Evolutionary conservation across 1,140 invertebrate genomes (phyloP), one percentile per base, ranked within the genome.

Genomic region (Procambarus clarkii): DNA sequence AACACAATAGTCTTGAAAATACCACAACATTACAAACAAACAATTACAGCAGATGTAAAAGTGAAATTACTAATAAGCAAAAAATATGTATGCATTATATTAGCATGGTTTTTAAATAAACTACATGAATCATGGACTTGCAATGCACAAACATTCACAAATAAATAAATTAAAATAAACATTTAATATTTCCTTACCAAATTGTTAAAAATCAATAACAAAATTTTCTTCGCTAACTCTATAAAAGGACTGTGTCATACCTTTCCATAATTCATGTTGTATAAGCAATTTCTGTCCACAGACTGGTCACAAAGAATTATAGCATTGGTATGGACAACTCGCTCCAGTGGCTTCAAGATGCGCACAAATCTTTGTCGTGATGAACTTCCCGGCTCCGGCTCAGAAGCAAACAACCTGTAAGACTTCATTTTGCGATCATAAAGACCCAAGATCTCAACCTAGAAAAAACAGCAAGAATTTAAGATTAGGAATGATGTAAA

Each of bases 371-470:
- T 91, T 71, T 92, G 91, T 95, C 84, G 69, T 3, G 92, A 92
- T 21, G 91, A 92, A n/a, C 71, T 91, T 3, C 88, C 91, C 3
- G 88, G 91, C 77, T 97, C 94, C 0, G 97, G 97, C 93, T 98
- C 97, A 1, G 98, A 97, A 0, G 97, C 97, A 88, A 97, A 95
- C 24, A 98, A 95, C 44, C 97, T 95, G 86, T 98, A 95, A 21
- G 96, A 95, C 93, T 97, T 97, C n/a, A 96, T 96, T 45, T 96
- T 94, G 71, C 96, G 95, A 94, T 98, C 97, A 48, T 97, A 95
- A n/a, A 98, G 96, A 21, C 97, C 97, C 9, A 98, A 95, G 46
- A 98, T 97, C 95, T 98, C 97, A 9, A 98, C 97, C 94, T 98
- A 98, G 0, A 98, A 97, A 34, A 91, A 44, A 11, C 79, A 48